Evolutionary conservation across 2,888 invertebrate genomes (phyloP).

Genomic region (Willowsia nigromaculata): DNA sequence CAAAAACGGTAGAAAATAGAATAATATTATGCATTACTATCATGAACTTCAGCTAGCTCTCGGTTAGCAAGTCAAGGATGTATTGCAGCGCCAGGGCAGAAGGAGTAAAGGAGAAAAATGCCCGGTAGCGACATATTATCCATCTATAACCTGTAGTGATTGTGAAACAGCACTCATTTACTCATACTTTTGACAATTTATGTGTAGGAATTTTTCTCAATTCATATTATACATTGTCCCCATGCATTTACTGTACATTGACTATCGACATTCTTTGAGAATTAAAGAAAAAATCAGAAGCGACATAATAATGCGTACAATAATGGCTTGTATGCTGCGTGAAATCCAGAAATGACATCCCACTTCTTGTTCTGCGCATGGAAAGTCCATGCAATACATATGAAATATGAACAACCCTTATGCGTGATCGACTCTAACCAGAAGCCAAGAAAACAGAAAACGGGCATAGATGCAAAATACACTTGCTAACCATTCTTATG

Average conservation of each 20-base stretch:
- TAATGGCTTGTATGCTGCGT: background rate
- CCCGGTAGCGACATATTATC: background rate
- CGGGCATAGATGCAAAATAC: too few relatives aligned
- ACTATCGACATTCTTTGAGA: background rate
- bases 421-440: background rate
- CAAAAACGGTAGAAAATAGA: background rate
- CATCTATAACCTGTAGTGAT: too few relatives aligned
- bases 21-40: too few relatives aligned
- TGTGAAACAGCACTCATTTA: too few relatives aligned
- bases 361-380: slow-evolving; percentile 28
- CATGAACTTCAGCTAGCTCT: slow-evolving; percentile 30
- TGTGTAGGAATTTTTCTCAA: too few relatives aligned
- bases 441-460: slow-evolving; percentile 29
- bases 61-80: slow-evolving; percentile 50
- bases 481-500: too few relatives aligned
- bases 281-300: slow-evolving; percentile 8
- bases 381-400: too few relatives aligned
- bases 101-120: background rate
- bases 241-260: too few relatives aligned
- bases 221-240: too few relatives aligned
- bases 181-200: too few relatives aligned
- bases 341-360: slow-evolving; percentile 11
- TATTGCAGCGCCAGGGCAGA: background rate
- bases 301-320: slow-evolving; percentile 22
- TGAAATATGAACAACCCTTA: too few relatives aligned